These are phyloP conservation scores for Sinohyriopsis cumingii DNA, from an alignment of 2,888 invertebrate genomes.

Conservation along the genomic window DNA sequence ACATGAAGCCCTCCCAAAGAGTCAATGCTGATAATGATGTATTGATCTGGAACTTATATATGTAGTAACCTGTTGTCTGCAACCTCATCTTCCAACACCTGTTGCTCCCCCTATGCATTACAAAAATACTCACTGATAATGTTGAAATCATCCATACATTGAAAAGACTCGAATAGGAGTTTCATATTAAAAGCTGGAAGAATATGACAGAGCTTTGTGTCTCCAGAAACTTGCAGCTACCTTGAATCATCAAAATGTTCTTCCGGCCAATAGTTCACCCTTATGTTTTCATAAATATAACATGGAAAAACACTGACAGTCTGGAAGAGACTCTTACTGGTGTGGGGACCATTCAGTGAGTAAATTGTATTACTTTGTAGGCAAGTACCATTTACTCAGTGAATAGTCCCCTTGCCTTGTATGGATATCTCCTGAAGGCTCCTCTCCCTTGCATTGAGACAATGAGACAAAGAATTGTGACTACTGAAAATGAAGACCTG, in stretches of 20 bases:
- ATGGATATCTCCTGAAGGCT: not conserved
- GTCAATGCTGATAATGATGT: not conserved
- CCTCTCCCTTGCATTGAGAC: not conserved
- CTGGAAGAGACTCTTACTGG: conserved; percentile 34
- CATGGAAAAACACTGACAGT: conserved; percentile 38
- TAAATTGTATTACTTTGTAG: conserved; percentile 45
- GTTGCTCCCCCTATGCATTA: not conserved
- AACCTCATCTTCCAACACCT: not conserved
- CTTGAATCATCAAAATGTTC: conserved; percentile 28
- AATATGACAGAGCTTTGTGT: conserved; percentile 31
- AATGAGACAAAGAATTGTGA: not conserved
- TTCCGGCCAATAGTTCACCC: conserved; percentile 25
- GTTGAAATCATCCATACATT: conserved; percentile 15
- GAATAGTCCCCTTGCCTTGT: not conserved
- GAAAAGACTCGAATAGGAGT: conserved; percentile 26
- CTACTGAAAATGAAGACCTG: not conserved
- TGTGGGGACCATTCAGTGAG: conserved; percentile 38
- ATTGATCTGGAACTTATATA: not conserved
- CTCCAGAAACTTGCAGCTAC: conserved; percentile 31
- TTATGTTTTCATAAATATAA: not conserved
- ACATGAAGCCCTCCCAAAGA: too few species aligned
- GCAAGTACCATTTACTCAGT: not conserved
- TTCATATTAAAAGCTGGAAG: conserved; percentile 20
- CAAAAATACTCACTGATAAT: conserved; percentile 5
- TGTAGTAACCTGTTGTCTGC: not conserved